Evolutionary conservation across 1,140 invertebrate genomes (phyloP), one percentile per base, ranked within the genome.

Genomic region (Manduca sexta): DNA sequence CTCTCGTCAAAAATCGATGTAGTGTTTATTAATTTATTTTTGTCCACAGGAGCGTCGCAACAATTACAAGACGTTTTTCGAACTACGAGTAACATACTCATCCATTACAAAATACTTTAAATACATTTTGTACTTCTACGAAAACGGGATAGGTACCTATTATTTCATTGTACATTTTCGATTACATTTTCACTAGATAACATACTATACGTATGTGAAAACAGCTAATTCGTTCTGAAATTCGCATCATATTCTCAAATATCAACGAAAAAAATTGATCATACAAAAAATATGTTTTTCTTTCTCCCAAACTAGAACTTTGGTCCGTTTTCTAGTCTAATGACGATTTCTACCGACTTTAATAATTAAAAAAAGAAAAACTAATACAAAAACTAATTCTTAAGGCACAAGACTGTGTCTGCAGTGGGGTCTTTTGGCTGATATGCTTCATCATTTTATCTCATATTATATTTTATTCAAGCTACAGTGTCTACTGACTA

Each of bases 381-480:
- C 21, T 5, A 26, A 26, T 26, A 56, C 62, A 58, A 65, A 63
- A 69, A 66, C 49, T 60, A 76, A 68, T 64, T 47, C 54, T 56
- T 83, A 84, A 84, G 80, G 80, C 80, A 84, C 80, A 81, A 73
- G 58, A 66, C 47, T 79, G 77, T 84, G 80, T 81, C 79, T 75
- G 54, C 48, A 52, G 55, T 59, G n/a, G 31, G 13, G 56, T 56
- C 49, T 68, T 49, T 54, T 44, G 46, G 52, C 57, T 76, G 76
- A 80, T 83, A 79, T 83, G 74, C 69, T 55, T 50, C 54, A 60
- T 68, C 60, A 44, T 53, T 60, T 59, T 56, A 64, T 26, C 21
- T 26, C 21, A 26, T 5, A 5, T 54, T 26, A 51, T 61, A 26
- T 5, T 26, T 54, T 26, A 51, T 61, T 64, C 63, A 64, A 66